A percentile compares a stretch with the other conserved stretches of the same genome.
Conservation (phyloP, 2,888 invertebrate genomes). For the Caenorhabditis angaria region DNA sequence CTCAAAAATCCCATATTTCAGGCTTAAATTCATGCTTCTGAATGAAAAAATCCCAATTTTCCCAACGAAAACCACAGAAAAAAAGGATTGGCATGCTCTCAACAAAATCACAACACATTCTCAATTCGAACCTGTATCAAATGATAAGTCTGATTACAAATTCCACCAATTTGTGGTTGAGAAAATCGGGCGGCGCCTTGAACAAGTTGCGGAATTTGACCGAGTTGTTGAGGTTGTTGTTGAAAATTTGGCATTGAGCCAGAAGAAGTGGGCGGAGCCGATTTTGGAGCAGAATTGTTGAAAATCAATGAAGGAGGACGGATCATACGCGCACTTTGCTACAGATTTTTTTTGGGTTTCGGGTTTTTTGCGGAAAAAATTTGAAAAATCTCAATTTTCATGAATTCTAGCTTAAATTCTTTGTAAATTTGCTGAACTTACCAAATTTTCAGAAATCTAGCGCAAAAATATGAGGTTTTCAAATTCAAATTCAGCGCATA, state of each 20-base stretch:
- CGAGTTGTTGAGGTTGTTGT: too few relatives aligned
- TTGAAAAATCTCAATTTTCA: too few relatives aligned
- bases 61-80: neutral
- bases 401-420: neutral
- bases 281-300: slow-evolving; percentile 32
- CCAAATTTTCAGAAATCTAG: too few relatives aligned
- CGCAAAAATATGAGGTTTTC: too few relatives aligned
- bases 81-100: neutral
- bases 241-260: slow-evolving; percentile 4
- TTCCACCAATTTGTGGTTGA: slow-evolving; percentile 33
- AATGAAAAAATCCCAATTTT: too few relatives aligned
- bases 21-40: too few relatives aligned
- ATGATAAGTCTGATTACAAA: slow-evolving; percentile 50
- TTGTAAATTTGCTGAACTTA: neutral
- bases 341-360: slow-evolving; percentile 9
- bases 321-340: slow-evolving; percentile 43
- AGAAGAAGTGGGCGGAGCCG: neutral
- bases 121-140: slow-evolving; percentile 38
- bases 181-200: slow-evolving; percentile 35
- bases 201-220: slow-evolving; percentile 37
- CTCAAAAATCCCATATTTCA: too few relatives aligned
- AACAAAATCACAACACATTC: neutral
- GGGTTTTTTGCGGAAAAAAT: neutral
- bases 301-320: slow-evolving; percentile 36
- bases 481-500: too few relatives aligned